Percentiles rank a stretch among this genome's conserved stretches.
Evolutionary conservation across 2,797 vertebrate species (phyloP).

Genomic region (Spinus olivaceus): DNA sequence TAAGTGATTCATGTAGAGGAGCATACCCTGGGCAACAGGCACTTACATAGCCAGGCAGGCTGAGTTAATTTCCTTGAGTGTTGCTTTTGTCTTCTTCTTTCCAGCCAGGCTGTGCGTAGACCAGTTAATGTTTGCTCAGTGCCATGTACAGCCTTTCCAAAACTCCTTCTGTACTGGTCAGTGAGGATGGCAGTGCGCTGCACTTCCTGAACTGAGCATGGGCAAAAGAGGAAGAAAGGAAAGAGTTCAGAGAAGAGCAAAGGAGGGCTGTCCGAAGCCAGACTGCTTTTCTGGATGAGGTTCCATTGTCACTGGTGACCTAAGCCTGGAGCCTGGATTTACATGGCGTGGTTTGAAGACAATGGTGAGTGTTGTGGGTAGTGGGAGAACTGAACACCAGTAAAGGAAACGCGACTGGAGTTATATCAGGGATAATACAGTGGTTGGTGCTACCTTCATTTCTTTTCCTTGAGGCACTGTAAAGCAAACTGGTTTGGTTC

Average conservation of each 20-base stretch:
- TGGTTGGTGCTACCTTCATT: background rate
- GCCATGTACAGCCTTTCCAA: background rate
- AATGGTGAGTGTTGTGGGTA: background rate
- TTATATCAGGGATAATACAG: background rate
- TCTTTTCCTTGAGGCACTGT: background rate
- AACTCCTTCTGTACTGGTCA: background rate
- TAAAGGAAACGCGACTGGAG: fast-evolving
- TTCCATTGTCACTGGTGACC: background rate
- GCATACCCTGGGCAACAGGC: background rate
- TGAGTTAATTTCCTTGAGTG: background rate
- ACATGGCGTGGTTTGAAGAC: fast-evolving
- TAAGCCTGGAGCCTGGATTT: background rate
- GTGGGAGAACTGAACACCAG: background rate
- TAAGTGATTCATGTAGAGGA: background rate
- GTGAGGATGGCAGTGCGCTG: fast-evolving
- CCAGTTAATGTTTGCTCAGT: fast-evolving
- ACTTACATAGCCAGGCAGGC: background rate
- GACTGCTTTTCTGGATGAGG: background rate
- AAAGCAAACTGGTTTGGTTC: background rate
- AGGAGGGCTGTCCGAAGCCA: background rate
- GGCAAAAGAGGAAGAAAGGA: background rate
- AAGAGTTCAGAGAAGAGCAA: background rate
- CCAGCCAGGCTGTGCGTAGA: background rate
- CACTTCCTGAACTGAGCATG: fast-evolving
- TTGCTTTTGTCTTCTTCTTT: background rate